Conservation (phyloP, 2,797 vertebrate genomes). For the Adelosebastes latens region DNA sequence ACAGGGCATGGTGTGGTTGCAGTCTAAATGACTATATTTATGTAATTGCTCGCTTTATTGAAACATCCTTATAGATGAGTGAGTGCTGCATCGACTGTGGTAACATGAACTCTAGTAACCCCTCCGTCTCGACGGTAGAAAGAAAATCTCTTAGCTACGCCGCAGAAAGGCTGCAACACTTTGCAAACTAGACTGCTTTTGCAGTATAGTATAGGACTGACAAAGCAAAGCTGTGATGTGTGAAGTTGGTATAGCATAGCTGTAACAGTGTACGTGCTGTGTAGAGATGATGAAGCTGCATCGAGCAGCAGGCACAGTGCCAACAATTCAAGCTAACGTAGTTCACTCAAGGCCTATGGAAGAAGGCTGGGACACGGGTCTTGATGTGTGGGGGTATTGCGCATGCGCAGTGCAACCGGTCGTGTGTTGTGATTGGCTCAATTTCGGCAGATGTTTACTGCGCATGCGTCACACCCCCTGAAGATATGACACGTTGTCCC, state of each 20-base stretch:
- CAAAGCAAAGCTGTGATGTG: too few relatives aligned
- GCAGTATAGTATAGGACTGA: neutral
- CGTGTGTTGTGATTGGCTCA: too few relatives aligned
- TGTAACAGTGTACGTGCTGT: constrained; percentile 6
- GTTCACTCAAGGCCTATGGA: constrained; percentile 9
- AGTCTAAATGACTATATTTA: neutral
- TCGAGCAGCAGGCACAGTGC: constrained; percentile 51
- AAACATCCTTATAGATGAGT: constrained; percentile 27
- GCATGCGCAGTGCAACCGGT: too few relatives aligned
- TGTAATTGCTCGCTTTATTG: neutral
- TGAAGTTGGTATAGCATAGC: neutral
- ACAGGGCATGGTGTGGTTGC: neutral
- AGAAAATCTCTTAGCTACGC: neutral
- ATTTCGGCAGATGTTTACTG: too few relatives aligned
- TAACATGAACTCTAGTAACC: constrained; percentile 82
- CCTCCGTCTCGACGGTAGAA: constrained; percentile 32
- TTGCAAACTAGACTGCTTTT: neutral
- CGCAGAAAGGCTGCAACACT: constrained; percentile 47
- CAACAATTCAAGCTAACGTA: constrained; percentile 51
- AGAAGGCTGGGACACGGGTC: too few relatives aligned
- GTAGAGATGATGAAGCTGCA: constrained; percentile 51
- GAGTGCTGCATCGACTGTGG: constrained; percentile 49
- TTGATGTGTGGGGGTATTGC: too few relatives aligned
- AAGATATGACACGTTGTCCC: too few relatives aligned
- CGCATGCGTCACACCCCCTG: too few relatives aligned